Percentiles rank a stretch among this genome's conserved stretches.
phyloP scores from a whole-genome alignment of 2,797 vertebrate species.

The Eremophila alpestris region DNA sequence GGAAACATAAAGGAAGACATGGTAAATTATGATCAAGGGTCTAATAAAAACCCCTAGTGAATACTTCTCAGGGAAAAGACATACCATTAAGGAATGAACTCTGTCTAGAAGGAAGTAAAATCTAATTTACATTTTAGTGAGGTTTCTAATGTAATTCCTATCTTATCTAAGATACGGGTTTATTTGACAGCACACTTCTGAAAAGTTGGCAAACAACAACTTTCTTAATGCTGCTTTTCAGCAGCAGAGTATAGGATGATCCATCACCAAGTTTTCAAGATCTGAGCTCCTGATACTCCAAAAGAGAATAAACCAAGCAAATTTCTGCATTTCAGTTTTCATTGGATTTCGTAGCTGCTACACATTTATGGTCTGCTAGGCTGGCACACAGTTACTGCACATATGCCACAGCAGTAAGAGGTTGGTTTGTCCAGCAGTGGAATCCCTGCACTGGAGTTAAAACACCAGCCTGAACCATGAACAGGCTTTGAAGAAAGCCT shows the following conservation, averaged over 20 bases:
- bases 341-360: background rate
- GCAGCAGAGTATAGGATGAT: background rate
- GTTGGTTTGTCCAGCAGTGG: conserved; percentile 11
- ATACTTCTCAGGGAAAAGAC: background rate
- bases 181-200: conserved; percentile 42
- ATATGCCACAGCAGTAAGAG: background rate
- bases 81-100: background rate
- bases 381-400: background rate
- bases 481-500: background rate
- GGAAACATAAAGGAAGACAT: background rate
- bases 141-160: conserved; percentile 11
- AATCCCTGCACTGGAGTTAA: background rate
- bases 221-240: conserved; percentile 45
- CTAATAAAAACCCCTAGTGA: background rate
- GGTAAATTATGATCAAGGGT: background rate
- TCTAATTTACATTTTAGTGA: conserved; percentile 35
- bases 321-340: conserved; percentile 47
- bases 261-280: conserved; percentile 48
- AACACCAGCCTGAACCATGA: background rate
- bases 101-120: background rate
- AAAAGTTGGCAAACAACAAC: conserved; percentile 41
- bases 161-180: background rate
- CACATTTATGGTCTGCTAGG: conserved; percentile 22
- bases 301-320: conserved; percentile 18
- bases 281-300: conserved; percentile 13